Evolutionary conservation across 2,888 invertebrate genomes (phyloP).

Genomic region (Drosophila maculinotata): DNA sequence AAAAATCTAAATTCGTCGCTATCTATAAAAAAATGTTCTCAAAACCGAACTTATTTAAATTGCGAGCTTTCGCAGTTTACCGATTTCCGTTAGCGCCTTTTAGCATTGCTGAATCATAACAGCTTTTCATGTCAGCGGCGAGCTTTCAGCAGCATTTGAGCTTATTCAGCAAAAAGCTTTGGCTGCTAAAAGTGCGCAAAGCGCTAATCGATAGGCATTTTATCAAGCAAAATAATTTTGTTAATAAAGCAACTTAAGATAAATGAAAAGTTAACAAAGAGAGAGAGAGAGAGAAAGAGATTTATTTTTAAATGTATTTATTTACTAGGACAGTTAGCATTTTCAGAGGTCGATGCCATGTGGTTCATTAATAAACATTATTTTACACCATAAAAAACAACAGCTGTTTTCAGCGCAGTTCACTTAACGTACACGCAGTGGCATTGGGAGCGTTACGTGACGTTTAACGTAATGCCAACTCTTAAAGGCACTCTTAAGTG

Average conservation of each 20-base stretch:
- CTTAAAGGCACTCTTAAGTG: slow-evolving; percentile 21
- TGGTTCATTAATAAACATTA: slow-evolving; percentile 1
- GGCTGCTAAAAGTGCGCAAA: slow-evolving; percentile 1
- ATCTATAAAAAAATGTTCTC: neutral
- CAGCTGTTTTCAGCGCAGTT: slow-evolving; percentile 52
- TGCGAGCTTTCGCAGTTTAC: neutral
- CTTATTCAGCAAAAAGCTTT: slow-evolving; percentile 64
- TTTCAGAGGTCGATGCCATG: neutral
- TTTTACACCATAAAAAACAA: slow-evolving; percentile 19
- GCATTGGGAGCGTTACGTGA: neutral
- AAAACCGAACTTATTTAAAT: neutral
- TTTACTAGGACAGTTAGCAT: neutral
- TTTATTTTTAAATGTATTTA: neutral
- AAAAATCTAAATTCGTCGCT: too few relatives aligned
- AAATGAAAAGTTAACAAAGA: neutral
- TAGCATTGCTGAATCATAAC: slow-evolving; percentile 22
- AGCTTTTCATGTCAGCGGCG: slow-evolving; percentile 26
- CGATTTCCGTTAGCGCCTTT: slow-evolving; percentile 31
- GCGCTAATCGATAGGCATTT: slow-evolving; percentile 15
- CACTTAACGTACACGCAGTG: slow-evolving; percentile 8
- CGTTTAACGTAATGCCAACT: slow-evolving; percentile 18
- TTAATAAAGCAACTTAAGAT: slow-evolving; percentile 20
- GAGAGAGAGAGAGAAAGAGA: neutral
- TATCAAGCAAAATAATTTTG: slow-evolving; percentile 13
- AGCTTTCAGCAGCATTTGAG: slow-evolving; percentile 40